Base-by-base conservation (phyloP, 2,113 vertebrate species). In the Oncorhynchus tshawytscha region DNA sequence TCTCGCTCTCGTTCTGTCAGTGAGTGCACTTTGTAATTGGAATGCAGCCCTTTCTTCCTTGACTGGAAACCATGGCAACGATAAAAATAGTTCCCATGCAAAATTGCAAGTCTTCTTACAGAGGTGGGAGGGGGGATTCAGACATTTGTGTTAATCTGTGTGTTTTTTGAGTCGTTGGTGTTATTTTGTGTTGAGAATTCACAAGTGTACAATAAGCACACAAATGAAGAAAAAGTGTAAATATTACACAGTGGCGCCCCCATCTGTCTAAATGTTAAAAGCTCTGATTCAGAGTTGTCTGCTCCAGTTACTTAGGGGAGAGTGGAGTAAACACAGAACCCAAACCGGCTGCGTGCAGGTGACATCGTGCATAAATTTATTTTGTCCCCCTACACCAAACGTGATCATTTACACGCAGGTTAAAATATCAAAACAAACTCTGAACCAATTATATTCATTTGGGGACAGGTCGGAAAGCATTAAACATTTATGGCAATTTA, bases 61-160 rank as follows among this genome's bases (percentile, higher is more conserved):
- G 27, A 82, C 22, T 71, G 76, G 92, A 92, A 93, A 91, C 94
- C 91, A 94, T 94, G 88, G 92, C 85, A 95, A 94, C 93, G 71
- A 74, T 39, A 54, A 79, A 88, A 84, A 84, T 88, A 90, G 86
- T 82, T 80, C 85, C 86, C 82, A 85, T 75, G 86, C 77, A 82
- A 79, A 86, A 89, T 86, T 88, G 86, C 82, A 80, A 62, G 78
- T 80, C 7, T 4, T 22, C 60, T 80, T 87, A 64, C 12, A 22
- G 65, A 16, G 65, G 27, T 29, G 65, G 29, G 65, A 67, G n/a
- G 25, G 18, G 66, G 1, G 66, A 6, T 13, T 15, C 13, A 27
- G 65, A 57, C 59, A n/a, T 62, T 22, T 22, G 59, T 22, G 6
- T 62, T 22, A 22, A 22, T 62, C 59, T 22, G n/a, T 62, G n/a